phyloP scores from a whole-genome alignment of 2,797 vertebrate genomes.

The Microhierax caerulescens region DNA sequence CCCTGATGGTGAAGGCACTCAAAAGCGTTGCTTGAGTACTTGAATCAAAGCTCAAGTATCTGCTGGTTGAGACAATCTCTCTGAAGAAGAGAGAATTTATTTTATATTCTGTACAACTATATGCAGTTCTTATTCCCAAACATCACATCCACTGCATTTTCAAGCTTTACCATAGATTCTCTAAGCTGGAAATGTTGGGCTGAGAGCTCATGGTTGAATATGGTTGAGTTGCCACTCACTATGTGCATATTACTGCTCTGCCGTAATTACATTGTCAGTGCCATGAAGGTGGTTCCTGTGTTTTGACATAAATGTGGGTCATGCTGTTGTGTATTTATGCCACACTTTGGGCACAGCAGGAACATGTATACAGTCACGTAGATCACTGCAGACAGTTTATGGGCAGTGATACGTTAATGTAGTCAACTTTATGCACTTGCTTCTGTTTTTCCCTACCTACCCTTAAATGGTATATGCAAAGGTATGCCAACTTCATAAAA shows the following conservation, averaged over 20 bases:
- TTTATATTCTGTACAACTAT: not conserved
- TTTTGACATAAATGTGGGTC: not conserved
- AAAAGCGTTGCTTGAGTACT: not conserved
- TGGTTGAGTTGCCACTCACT: not conserved
- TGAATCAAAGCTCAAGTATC: not conserved
- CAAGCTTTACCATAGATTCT: not conserved
- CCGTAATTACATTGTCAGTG: not conserved
- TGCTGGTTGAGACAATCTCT: not conserved
- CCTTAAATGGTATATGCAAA: not conserved
- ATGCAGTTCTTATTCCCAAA: not conserved
- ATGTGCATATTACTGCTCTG: not conserved
- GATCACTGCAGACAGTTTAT: not conserved
- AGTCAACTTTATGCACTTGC: not conserved
- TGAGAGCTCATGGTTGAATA: accelerated
- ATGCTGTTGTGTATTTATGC: not conserved
- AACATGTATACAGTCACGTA: not conserved
- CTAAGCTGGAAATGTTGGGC: not conserved
- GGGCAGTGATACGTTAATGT: not conserved
- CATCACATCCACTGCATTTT: not conserved
- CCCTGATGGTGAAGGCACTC: not conserved
- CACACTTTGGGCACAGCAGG: not conserved
- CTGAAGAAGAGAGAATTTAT: not conserved
- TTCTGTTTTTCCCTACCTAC: not conserved
- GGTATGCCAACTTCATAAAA: not conserved
- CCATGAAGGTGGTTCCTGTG: not conserved